A percentile compares a stretch with the other conserved stretches of the same genome.
Conservation (phyloP, 2,888 invertebrate species). For the Seira musarum region DNA sequence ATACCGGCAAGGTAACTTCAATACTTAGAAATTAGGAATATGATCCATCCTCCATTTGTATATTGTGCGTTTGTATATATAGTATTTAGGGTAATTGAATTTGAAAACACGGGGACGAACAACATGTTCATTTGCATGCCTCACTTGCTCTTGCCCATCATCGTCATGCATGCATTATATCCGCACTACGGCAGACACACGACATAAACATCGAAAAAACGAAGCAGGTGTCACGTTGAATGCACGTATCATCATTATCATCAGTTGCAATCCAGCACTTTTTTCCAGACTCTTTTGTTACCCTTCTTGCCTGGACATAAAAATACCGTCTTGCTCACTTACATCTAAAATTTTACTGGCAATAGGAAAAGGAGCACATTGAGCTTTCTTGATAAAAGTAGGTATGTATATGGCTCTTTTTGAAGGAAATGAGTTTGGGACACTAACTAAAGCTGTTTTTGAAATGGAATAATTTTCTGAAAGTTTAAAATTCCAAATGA, state of each 20-base stretch:
- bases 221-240: conserved; percentile 49
- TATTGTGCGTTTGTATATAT: no score
- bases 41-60: no score
- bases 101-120: conserved; percentile 28
- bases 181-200: conserved; percentile 15
- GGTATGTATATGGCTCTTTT: no score
- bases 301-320: background rate
- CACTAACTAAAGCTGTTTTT: no score
- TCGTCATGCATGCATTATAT: background rate
- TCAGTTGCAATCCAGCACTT: no score
- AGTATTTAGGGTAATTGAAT: background rate
- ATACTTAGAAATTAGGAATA: background rate
- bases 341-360: no score
- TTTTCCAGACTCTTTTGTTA: conserved; percentile 5
- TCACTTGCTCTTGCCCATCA: conserved; percentile 8
- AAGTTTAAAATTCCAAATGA: no score
- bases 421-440: no score
- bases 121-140: conserved; percentile 30
- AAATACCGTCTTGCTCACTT: background rate
- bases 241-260: conserved; percentile 24
- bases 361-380: no score
- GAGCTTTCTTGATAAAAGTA: no score
- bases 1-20: background rate
- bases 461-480: no score
- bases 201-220: conserved; percentile 10